Evolutionary conservation across 2,888 invertebrate genomes (phyloP), one percentile per base, ranked within the genome.

Genomic region (Athalia circularis): DNA sequence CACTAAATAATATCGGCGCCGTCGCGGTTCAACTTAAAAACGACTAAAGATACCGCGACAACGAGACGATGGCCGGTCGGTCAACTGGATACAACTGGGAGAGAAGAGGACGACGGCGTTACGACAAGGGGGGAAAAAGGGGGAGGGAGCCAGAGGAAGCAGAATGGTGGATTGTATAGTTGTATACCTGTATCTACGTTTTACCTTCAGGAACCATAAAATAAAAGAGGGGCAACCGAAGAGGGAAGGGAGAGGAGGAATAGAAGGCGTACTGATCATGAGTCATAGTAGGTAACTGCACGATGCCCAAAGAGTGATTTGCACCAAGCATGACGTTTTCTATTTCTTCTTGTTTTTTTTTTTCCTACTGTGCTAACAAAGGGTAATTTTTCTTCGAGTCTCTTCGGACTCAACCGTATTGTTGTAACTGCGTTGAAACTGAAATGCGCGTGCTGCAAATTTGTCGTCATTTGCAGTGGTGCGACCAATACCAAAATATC

Each of bases 171-270:
- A 29, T 29, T 29, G 29, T 29, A 29, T 29, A 29, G 29, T 29
- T 29, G 2, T 29, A 29, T 29, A 29, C 29, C 29, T 29, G 29
- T 29, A 29, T 29, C 29, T 29, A 29, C 29, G 75, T 75, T 15
- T 5, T 65, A 48, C 48, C 7, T 4, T 9, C 11, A 6, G 7
- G 54, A 5, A 67, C 45, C n/a, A 57, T 13, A n/a, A 59, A 48
- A 59, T 59, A 64, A 79, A 70, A 67, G 74, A 79, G 79, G 80
- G 77, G 75, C 29, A 70, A 78, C 67, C 80, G 81, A 74, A 74
- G 82, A 43, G n/a, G 13, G 50, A 7, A 50, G 50, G 5, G 67
- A 47, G 52, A 52, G 72, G 70, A 72, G 45, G 45, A 72, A 72
- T 52, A 43, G 59, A 13, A 59, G n/a, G n/a, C 54, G 54, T 77